Evolutionary conservation across 2,888 invertebrate species (phyloP), one percentile per base, ranked within the genome.

Genomic region (Brachyptera risi): DNA sequence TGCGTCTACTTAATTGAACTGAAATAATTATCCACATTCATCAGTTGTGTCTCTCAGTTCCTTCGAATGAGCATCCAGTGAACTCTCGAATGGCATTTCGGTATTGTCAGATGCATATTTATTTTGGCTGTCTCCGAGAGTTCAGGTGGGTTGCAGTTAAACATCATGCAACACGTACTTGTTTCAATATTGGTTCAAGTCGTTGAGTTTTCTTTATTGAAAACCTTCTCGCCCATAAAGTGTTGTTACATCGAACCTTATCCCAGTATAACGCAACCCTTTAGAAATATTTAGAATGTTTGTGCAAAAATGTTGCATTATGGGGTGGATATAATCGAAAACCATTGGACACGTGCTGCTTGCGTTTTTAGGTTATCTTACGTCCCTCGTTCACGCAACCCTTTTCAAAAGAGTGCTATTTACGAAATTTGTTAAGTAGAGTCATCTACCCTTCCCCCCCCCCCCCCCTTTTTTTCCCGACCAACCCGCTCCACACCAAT

Each of bases 381-480:
- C 2, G 42, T 38, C 1, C 24, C 26, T 49, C 1, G 31, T 51
- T 51, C 50, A 51, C 50, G 50, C 27, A 51, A 51, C 50, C 50
- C 50, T 51, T 51, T 51, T 51, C 50, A 51, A 51, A n/a, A n/a
- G n/a, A 51, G 50, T 27, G 24, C 31, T 51, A 7, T 51, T 51
- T 51, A 31, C 50, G 50, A 51, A 51, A 51, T 27, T 51, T n/a
- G 50, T 51, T 51, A 51, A 17, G 26, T 26, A 17, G 21, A 42
- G 42, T 42, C 42, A 42, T 42, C 21, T 42, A 19, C 21, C 42
- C 21, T 42, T 17, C 42, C 17, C 17, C n/a, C 5, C 15, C 15
- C 38, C 15, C 17, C 17, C 42, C 15, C 3, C n/a, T n/a, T n/a
- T n/a, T n/a, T n/a, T n/a, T n/a, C n/a, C n/a, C n/a, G n/a, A n/a